Percentiles rank a stretch among this genome's conserved stretches.
These are phyloP conservation scores for Carabus problematicus DNA, from an alignment of 2,888 invertebrate species.

Conservation along the genomic window DNA sequence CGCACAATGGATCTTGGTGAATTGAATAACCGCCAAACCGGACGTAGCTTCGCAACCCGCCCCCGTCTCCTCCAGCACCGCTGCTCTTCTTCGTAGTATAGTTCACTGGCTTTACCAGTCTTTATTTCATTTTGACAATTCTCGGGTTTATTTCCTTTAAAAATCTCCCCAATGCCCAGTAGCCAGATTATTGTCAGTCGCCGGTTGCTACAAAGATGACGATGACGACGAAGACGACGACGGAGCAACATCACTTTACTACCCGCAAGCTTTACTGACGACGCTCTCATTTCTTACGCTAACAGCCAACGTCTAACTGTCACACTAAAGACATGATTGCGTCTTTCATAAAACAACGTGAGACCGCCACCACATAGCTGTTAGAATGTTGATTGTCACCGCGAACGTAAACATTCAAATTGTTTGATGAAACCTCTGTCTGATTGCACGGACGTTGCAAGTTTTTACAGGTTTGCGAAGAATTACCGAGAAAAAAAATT, in stretches of 20 bases:
- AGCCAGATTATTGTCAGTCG: slow-evolving; percentile 38
- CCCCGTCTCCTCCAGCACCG: background rate
- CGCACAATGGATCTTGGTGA: slow-evolving; percentile 36
- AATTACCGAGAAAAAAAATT: no score
- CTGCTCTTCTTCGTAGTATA: background rate
- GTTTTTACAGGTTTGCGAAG: no score
- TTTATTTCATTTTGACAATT: slow-evolving; percentile 50
- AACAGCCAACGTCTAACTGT: background rate
- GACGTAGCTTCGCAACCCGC: background rate
- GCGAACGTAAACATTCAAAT: slow-evolving; percentile 32
- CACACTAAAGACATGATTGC: slow-evolving; percentile 36
- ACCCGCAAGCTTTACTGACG: slow-evolving; percentile 9
- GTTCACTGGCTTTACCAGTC: slow-evolving; percentile 38
- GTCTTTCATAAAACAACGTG: slow-evolving; percentile 24
- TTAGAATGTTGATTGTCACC: slow-evolving; percentile 23
- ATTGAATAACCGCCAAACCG: slow-evolving; percentile 32
- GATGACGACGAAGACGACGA: no score
- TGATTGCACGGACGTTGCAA: no score
- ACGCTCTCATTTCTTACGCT: slow-evolving; percentile 32
- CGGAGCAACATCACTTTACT: no score
- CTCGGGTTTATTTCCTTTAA: slow-evolving; percentile 48
- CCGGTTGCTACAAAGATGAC: background rate
- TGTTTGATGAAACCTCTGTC: background rate
- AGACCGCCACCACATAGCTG: slow-evolving; percentile 6
- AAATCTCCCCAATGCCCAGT: slow-evolving; percentile 38